These are phyloP conservation scores for Myiozetetes cayanensis DNA, from an alignment of 2,113 vertebrate genomes.

Conservation along the genomic window DNA sequence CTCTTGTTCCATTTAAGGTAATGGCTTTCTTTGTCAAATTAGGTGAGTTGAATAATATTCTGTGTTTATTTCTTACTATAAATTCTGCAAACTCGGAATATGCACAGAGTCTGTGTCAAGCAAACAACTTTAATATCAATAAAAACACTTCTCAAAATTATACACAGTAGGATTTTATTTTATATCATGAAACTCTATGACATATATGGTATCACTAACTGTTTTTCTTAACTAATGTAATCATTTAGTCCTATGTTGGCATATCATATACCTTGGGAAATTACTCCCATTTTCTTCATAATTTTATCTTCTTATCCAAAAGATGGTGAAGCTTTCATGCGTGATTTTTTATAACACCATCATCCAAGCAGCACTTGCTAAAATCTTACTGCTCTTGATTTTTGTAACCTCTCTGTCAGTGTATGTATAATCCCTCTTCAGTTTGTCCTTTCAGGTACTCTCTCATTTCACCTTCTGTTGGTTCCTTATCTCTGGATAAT, in stretches of 20 bases:
- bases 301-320: background rate
- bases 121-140: background rate
- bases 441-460: background rate
- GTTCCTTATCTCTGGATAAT: background rate
- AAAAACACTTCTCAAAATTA: background rate
- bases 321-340: background rate
- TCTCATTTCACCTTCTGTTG: background rate
- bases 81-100: background rate
- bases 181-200: background rate
- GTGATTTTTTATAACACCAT: background rate
- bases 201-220: background rate
- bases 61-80: background rate
- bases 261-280: background rate
- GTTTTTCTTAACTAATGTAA: background rate
- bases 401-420: background rate
- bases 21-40: background rate
- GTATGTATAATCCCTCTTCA: background rate
- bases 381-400: background rate
- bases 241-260: background rate
- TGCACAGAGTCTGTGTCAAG: background rate
- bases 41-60: background rate
- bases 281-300: background rate
- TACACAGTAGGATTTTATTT: background rate
- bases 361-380: background rate
- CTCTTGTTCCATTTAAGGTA: background rate